Base-by-base conservation (phyloP, 1,140 invertebrate genomes). In the Drosophila fuyamai region DNA sequence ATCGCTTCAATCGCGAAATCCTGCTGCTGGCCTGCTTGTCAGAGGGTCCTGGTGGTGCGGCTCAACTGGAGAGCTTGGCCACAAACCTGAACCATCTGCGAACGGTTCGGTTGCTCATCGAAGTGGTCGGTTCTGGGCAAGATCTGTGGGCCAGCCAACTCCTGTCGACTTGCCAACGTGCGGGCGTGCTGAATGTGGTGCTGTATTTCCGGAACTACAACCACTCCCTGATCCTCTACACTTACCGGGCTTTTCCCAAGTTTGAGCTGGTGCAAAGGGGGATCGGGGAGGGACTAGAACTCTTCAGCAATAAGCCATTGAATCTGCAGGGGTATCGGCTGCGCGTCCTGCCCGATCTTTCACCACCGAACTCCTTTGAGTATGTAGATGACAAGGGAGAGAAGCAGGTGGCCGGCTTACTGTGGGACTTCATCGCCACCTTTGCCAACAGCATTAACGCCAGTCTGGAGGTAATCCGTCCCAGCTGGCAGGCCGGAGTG, bases 1-100 rank as follows among this genome's bases (percentile, higher is more conserved):
- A 61, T 1, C 41, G 41, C 2, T 40, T 71, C 5, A 68, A 41
- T 8, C 50, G 35, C 27, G 47, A 72, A 0, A 4, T 86, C 2
- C 36, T 65, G 16, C 63, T 86, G 0, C n/a, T 85, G 27, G 75
- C 79, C 44, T 85, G 82, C 38, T 23, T 86, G 2, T 13, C 75
- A 12, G 8, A 29, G 13, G 40, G 54, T 1, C 4, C 48, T 8
- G 14, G 0, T 0, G 18, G 2, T 4, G 23, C n/a, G 8, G 36
- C 38, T 1, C 16, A 61, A 2, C 43, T 86, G 0, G 10, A 12
- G 6, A 50, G 2, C 5, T 27, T 86, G 27, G 14, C 62, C 12
- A 4, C 10, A 1, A 73, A 35, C n/a, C 14, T 86, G 0, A 36
- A 1, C 2, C 57, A 56, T 12, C 27, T 76, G 7, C 46, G 23